Conservation (phyloP, 1,140 invertebrate species). For the Ceratina australensis region DNA sequence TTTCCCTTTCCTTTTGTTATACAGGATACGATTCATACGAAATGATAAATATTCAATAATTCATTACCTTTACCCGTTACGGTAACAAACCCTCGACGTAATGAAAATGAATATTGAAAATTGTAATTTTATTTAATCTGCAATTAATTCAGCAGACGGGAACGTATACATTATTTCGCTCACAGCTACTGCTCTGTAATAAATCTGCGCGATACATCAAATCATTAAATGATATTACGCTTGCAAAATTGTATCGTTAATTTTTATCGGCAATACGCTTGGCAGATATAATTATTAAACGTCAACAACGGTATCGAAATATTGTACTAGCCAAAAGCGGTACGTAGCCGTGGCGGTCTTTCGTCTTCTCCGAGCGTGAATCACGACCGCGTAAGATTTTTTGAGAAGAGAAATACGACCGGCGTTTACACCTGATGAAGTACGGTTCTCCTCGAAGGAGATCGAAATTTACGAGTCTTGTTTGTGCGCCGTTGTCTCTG, state of each 20-base stretch:
- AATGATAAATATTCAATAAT: background rate
- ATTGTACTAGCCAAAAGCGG: background rate
- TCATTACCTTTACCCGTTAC: background rate
- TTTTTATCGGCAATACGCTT: too few species aligned
- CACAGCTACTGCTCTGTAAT: background rate
- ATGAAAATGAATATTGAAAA: background rate
- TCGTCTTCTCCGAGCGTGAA: background rate
- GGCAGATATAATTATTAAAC: too few species aligned
- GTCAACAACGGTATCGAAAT: constrained; percentile 7
- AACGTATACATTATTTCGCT: background rate
- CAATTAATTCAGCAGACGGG: background rate
- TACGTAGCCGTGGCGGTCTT: too few species aligned
- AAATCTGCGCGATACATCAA: background rate
- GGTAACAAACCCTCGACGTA: background rate
- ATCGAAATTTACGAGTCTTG: constrained; percentile 67
- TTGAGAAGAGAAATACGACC: constrained; percentile 38
- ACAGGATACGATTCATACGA: background rate
- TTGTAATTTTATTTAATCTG: background rate
- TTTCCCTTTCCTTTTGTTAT: background rate
- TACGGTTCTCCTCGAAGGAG: constrained; percentile 37
- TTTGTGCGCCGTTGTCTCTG: constrained; percentile 57
- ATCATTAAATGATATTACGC: too few species aligned
- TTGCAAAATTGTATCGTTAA: too few species aligned
- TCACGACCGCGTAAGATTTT: constrained; percentile 15
- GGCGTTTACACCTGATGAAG: constrained; percentile 61